Base-by-base conservation (phyloP, 2,797 vertebrate genomes). In the Peromyscus nudipes region DNA sequence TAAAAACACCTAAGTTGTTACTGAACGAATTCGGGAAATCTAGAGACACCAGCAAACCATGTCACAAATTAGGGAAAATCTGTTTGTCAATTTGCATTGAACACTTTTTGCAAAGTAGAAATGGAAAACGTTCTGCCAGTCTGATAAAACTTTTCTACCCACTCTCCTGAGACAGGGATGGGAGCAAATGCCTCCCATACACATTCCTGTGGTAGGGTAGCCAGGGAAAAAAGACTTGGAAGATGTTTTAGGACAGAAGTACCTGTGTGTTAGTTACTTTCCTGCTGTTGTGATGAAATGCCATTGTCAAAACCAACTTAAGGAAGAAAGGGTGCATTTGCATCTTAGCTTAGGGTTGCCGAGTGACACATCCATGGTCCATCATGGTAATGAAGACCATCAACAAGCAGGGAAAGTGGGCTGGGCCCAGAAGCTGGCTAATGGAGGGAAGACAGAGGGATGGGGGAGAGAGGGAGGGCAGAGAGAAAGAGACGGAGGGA, bases 371-470 rank as follows among this genome's bases (percentile, higher is more conserved):
- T 52, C 52, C 14, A 9, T 1, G 34, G 84, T 52, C 64, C 83
- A 86, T 16, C 21, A 3, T 0, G 10, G 5, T 14, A 43, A 9
- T 7, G 43, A 67, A 4, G 64, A 13, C 0, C 25, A 1, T 4
- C 14, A 34, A 8, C 27, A n/a, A 52, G 19, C 83, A n/a, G 64
- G 64, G 43, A 69, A 86, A 12, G 19, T 23, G 7, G 40, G 29
- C 40, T 34, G 31, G 3, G 13, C 12, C 40, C 10, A 60, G 60
- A 40, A 31, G 14, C 27, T 49, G 83, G 25, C 19, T 67, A 71
- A 40, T 14, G 27, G 65, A 19, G 46, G 12, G 16, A 73, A 43
- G 6, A 17, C 55, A 10, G 34, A n/a, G 13, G 34, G 79, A 37
- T 37, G 25, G 12, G 13, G 9, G 52, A 16, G 52, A 55, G 43